Evolutionary conservation across 2,113 vertebrate species (phyloP).

Genomic region (Campylomormyrus tamandua): DNA sequence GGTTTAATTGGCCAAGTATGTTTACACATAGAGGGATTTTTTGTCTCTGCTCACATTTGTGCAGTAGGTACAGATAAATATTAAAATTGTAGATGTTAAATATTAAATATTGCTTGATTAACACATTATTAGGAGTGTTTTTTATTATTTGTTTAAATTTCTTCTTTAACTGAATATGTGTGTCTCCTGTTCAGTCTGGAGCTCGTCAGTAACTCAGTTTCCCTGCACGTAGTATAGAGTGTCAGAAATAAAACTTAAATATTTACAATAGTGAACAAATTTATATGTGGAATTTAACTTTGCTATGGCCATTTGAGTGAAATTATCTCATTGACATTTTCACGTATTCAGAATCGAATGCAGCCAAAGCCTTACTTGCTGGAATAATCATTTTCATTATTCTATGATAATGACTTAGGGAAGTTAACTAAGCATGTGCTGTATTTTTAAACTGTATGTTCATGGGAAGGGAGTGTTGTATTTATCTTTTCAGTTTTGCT

Average conservation of each 20-base stretch:
- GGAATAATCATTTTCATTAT: background rate
- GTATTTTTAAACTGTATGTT: background rate
- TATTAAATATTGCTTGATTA: no score
- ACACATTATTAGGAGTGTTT: background rate
- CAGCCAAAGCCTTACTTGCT: background rate
- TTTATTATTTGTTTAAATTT: background rate
- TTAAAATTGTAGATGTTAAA: no score
- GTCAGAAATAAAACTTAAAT: background rate
- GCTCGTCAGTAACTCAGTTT: background rate
- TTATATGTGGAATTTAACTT: background rate
- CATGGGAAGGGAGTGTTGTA: background rate
- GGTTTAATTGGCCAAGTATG: background rate
- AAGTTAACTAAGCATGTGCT: background rate
- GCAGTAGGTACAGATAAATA: background rate
- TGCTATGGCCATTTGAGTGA: background rate
- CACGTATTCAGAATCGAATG: background rate
- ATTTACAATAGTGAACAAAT: background rate
- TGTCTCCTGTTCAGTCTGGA: background rate
- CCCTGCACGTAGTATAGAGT: background rate
- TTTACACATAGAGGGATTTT: background rate
- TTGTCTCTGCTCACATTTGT: background rate
- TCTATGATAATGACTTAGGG: background rate
- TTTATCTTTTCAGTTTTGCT: background rate
- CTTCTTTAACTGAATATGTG: background rate
- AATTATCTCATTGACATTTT: background rate